Conservation (phyloP, 1,140 invertebrate genomes). For the Elymnias hypermnestra region DNA sequence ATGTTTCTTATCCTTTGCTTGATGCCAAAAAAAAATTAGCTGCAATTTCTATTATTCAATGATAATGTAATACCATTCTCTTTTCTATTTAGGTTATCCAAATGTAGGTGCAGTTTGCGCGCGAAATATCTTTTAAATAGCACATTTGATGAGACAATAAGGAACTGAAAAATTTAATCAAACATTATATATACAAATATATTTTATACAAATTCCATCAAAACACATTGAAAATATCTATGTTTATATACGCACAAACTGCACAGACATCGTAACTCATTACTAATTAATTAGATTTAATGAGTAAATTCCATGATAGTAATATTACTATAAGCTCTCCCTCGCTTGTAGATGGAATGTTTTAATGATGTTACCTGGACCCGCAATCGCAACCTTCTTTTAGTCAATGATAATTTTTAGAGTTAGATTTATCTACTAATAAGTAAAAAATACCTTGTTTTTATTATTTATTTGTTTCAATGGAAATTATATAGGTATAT, state of each 20-base stretch:
- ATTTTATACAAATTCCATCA: conserved; percentile 3
- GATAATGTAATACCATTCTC: conserved; percentile 53
- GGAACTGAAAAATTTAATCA: conserved; percentile 11
- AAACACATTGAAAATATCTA: conserved; percentile 8
- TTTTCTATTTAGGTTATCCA: conserved; percentile 56
- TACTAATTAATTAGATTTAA: conserved; percentile 65
- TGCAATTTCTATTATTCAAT: conserved; percentile 61
- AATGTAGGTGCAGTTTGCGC: conserved; percentile 32
- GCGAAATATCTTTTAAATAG: conserved; percentile 11
- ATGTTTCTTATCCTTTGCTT: conserved; percentile 61
- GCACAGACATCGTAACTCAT: conserved; percentile 47
- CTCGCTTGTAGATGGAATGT: conserved; percentile 70
- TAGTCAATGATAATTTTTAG: conserved; percentile 73
- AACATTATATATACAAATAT: conserved; percentile 6
- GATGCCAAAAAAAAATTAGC: conserved; percentile 71
- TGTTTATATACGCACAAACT: conserved; percentile 26
- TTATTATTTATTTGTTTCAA: conserved; percentile 75
- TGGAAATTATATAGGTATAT: conserved; percentile 75
- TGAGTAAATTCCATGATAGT: conserved; percentile 70
- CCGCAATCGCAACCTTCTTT: conserved; percentile 58
- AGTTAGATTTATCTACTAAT: conserved; percentile 67
- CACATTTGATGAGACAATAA: conserved; percentile 14
- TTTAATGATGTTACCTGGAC: conserved; percentile 69
- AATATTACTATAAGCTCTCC: conserved; percentile 61
- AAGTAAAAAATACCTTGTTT: conserved; percentile 70